Evolutionary conservation across 92 coral and sea anemone genomes (phyloP).

Genomic region (Chrysogorgia sp.): DNA sequence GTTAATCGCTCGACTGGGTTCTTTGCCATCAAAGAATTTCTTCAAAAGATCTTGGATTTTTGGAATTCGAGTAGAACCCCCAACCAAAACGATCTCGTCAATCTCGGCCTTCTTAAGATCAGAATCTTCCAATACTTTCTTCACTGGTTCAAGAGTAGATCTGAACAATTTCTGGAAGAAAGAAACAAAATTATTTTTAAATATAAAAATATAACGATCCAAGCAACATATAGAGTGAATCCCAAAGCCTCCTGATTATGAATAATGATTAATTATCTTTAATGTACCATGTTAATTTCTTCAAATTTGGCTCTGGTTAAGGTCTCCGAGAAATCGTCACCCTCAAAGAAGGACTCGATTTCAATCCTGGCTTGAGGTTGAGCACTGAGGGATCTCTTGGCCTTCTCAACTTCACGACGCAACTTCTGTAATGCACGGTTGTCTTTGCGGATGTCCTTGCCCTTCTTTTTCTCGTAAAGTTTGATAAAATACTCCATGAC

Average conservation of each 20-base stretch:
- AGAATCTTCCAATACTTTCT: slow-evolving; percentile 83
- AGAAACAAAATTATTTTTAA: neutral
- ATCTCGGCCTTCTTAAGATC: slow-evolving; percentile 81
- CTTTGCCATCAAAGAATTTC: slow-evolving; percentile 87
- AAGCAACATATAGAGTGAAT: neutral
- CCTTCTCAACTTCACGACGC: slow-evolving; percentile 98
- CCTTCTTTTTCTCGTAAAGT: slow-evolving; percentile 97
- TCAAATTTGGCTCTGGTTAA: slow-evolving; percentile 95
- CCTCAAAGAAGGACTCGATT: slow-evolving; percentile 94
- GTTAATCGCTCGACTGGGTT: slow-evolving; percentile 98
- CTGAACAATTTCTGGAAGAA: slow-evolving; percentile 73
- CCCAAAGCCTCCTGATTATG: neutral
- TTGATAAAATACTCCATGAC: slow-evolving; percentile 97
- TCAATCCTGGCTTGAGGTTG: slow-evolving; percentile 99
- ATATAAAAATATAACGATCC: neutral
- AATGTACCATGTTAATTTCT: slow-evolving; percentile 83
- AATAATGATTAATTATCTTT: neutral
- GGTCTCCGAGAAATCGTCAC: slow-evolving; percentile 98
- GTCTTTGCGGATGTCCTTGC: slow-evolving; percentile 98
- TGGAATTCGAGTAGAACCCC: slow-evolving; percentile 99
- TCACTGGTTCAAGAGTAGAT: slow-evolving; percentile 85
- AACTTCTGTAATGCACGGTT: slow-evolving; percentile 99
- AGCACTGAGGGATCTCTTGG: slow-evolving; percentile 94
- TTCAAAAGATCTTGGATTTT: slow-evolving; percentile 90
- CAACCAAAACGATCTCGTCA: slow-evolving; percentile 97